Conservation (phyloP, 2,888 invertebrate genomes). For the Myopa testacea region DNA sequence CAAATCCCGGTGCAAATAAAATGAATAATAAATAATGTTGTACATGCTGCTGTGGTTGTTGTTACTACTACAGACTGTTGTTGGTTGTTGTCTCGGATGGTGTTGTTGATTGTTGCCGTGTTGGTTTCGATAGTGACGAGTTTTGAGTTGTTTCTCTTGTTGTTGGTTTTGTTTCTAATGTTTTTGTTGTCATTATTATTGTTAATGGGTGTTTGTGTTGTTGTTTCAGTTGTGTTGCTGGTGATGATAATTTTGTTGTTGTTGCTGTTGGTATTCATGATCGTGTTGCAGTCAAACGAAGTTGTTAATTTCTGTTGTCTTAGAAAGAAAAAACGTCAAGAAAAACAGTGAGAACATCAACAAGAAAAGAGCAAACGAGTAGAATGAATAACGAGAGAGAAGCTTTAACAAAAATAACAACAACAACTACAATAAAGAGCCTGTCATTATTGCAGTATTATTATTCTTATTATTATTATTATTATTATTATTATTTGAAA, state of each 20-base stretch:
- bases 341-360: neutral
- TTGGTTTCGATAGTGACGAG: neutral
- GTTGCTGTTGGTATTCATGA: too few species aligned
- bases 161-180: neutral
- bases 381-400: neutral
- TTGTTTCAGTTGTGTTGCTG: neutral
- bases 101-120: neutral
- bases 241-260: neutral
- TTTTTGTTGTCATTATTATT: neutral
- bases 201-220: neutral
- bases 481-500: neutral
- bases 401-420: neutral
- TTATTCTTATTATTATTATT: too few species aligned
- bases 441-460: too few species aligned
- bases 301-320: too few species aligned
- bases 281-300: too few species aligned
- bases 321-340: neutral
- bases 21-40: conserved; percentile 16
- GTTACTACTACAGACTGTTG: neutral
- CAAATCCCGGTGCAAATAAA: conserved; percentile 20
- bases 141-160: neutral
- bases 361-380: neutral
- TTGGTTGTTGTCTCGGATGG: too few species aligned
- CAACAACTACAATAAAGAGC: conserved; percentile 9
- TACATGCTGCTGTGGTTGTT: neutral